Conservation (phyloP, 2,113 vertebrate species). For the Taxidea taxus region DNA sequence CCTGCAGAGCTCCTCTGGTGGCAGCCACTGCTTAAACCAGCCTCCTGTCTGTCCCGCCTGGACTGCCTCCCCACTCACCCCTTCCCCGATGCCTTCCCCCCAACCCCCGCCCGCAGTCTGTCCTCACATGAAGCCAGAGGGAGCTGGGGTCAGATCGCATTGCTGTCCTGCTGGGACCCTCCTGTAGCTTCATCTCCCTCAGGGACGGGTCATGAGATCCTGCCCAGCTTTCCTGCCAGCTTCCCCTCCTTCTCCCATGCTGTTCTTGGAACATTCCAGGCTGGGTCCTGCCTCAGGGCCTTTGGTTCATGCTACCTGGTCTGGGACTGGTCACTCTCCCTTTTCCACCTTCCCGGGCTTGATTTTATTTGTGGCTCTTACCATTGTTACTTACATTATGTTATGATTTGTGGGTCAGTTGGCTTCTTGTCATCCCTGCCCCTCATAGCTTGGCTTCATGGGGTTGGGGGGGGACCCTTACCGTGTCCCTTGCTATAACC, state of each 20-base stretch:
- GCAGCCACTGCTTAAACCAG: not conserved
- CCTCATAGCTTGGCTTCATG: not conserved
- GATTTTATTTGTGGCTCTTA: not conserved
- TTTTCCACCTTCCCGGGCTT: not conserved
- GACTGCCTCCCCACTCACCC: too few relatives aligned
- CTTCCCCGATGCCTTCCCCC: not conserved
- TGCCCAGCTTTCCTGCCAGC: not conserved
- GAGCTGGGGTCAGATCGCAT: not conserved
- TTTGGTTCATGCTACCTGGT: not conserved
- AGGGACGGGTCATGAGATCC: not conserved
- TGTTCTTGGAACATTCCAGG: not conserved
- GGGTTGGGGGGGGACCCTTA: fast-evolving
- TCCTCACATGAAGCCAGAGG: not conserved
- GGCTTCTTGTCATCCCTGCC: not conserved
- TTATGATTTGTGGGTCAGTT: not conserved
- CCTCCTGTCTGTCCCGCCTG: not conserved
- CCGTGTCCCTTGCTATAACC: not conserved
- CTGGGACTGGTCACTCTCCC: not conserved
- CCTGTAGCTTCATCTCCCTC: not conserved
- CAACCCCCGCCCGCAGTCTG: fast-evolving
- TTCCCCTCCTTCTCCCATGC: not conserved
- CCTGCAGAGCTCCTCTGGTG: not conserved
- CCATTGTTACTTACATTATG: not conserved
- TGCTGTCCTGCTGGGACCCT: not conserved
- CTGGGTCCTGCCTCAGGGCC: not conserved